These are phyloP conservation scores for Harpalus rufipes DNA, from an alignment of 2,888 invertebrate genomes.

Conservation along the genomic window DNA sequence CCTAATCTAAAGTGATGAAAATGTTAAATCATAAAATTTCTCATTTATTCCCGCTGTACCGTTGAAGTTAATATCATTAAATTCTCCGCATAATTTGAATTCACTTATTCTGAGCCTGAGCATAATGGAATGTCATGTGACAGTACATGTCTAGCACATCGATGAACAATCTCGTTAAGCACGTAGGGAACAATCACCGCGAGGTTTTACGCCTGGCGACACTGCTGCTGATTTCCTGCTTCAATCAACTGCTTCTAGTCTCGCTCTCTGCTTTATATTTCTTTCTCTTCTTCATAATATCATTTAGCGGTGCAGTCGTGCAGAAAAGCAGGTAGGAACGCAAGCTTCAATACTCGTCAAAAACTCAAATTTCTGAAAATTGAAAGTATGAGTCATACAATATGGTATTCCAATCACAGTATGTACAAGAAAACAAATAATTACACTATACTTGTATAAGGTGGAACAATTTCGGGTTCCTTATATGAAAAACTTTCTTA, in stretches of 20 bases:
- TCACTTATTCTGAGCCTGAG: not conserved
- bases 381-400: too few relatives aligned
- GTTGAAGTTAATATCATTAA: not conserved
- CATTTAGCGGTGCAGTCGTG: constrained; percentile 34
- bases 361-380: too few relatives aligned
- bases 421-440: too few relatives aligned
- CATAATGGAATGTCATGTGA: not conserved
- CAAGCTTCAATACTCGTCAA: not conserved
- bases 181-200: constrained; percentile 8
- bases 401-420: too few relatives aligned
- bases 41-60: not conserved
- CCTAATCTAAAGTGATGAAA: too few relatives aligned
- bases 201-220: constrained; percentile 7
- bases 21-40: not conserved
- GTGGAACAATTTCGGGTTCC: too few relatives aligned
- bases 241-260: constrained; percentile 40
- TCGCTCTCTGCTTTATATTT: constrained; percentile 24
- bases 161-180: constrained; percentile 12
- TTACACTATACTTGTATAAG: too few relatives aligned
- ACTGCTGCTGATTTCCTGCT: constrained; percentile 51
- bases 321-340: constrained; percentile 10
- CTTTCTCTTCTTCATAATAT: constrained; percentile 45
- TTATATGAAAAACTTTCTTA: too few relatives aligned
- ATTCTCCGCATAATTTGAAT: not conserved
- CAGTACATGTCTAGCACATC: not conserved